Evolutionary conservation across 2,113 vertebrate species (phyloP).

Genomic region (Mobula hypostoma): DNA sequence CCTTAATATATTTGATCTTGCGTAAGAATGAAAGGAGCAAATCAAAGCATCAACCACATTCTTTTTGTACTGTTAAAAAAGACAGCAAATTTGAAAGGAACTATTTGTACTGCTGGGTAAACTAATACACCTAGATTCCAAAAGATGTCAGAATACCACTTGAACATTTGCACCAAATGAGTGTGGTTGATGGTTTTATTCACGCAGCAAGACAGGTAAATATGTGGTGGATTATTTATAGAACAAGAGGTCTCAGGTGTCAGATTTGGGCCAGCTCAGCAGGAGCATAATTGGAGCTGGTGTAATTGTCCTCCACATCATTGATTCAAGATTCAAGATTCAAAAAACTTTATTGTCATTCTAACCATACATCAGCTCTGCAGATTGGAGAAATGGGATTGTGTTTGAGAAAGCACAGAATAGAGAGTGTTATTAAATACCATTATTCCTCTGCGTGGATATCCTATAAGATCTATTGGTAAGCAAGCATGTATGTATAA

Average conservation of each 20-base stretch:
- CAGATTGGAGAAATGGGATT: not conserved
- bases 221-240: not conserved
- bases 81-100: not conserved
- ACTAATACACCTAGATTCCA: not conserved
- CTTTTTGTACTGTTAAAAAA: not conserved
- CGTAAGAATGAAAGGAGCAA: not conserved
- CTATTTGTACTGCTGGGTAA: not conserved
- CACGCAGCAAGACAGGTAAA: not conserved
- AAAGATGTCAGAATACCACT: not conserved
- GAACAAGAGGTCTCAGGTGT: not conserved
- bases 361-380: no score
- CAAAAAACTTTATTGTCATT: no score
- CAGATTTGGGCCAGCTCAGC: not conserved
- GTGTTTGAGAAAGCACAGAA: no score
- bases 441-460: not conserved
- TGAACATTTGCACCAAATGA: not conserved
- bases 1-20: conserved; percentile 16
- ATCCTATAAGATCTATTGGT: not conserved
- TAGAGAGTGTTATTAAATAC: not conserved
- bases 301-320: not conserved
- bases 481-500: not conserved
- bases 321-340: not conserved
- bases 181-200: no score
- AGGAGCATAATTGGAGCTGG: not conserved
- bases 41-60: not conserved